phyloP scores from a whole-genome alignment of 2,888 invertebrate genomes.

The Torymus auratus region DNA sequence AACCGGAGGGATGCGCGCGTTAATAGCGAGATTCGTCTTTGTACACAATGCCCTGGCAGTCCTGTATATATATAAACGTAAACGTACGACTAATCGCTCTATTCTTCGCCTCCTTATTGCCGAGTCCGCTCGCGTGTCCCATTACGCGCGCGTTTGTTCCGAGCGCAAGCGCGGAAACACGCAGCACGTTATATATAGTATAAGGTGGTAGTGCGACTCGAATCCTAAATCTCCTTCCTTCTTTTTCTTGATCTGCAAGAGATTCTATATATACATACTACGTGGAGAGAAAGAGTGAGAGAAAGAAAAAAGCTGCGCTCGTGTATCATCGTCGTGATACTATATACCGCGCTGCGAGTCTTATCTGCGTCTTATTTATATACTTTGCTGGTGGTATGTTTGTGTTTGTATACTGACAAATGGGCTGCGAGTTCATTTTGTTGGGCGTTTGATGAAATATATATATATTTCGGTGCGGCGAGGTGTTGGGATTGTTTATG shows the following conservation, averaged over 20 bases:
- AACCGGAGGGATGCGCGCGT: neutral
- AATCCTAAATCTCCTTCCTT: constrained; percentile 41
- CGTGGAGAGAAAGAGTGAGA: neutral
- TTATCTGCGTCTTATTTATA: neutral
- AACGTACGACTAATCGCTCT: constrained; percentile 35
- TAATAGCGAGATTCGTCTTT: constrained; percentile 33
- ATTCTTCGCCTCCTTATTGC: constrained; percentile 42
- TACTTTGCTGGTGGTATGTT: too few relatives aligned
- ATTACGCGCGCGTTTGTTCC: constrained; percentile 41
- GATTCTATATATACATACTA: neutral
- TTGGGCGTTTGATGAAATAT: too few relatives aligned
- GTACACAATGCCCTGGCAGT: constrained; percentile 1
- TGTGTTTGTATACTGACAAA: too few relatives aligned
- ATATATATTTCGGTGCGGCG: too few relatives aligned
- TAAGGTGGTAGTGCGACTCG: constrained; percentile 20
- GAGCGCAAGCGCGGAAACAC: constrained; percentile 20
- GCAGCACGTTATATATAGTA: neutral
- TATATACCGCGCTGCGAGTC: neutral
- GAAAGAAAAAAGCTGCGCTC: constrained; percentile 1
- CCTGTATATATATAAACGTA: too few relatives aligned
- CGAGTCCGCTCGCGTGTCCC: constrained; percentile 45
- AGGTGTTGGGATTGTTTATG: too few relatives aligned
- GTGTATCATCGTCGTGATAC: constrained; percentile 41
- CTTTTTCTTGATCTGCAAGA: constrained; percentile 30
- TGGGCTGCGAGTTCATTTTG: too few relatives aligned